Evolutionary conservation across 1,140 invertebrate species (phyloP), one percentile per base, ranked within the genome.

Genomic region (Archivesica marissinica): DNA sequence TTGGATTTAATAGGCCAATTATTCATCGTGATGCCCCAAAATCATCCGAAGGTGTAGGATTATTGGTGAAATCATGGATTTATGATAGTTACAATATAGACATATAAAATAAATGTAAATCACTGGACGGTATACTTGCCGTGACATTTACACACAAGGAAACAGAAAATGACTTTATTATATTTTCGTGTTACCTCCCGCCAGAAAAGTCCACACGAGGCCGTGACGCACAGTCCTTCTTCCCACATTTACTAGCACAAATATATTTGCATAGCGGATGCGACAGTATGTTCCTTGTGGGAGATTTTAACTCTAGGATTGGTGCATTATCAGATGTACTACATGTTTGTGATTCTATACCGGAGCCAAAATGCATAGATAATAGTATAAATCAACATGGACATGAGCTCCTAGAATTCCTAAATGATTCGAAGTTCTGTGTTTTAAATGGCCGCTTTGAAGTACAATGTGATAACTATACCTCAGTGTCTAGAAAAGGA

Each of bases 141-240:
- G 17, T 88, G 9, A 66, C 77, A 54, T 83, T 78, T 30, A 59
- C 56, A n/a, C 61, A 76, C 47, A 66, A 74, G 44, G 2, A 23
- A 25, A 77, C 59, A 2, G 72, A 86, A 11, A 41, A 50, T 56
- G 70, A 70, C 17, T 88, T 86, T 82, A 52, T 78, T 1, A 25
- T 88, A 25, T 88, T 79, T 61, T 56, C 56, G 4, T 85, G 75
- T 59, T 88, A 85, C n/a, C 61, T 88, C 17, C 68, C 81, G 9
- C 86, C 86, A 1, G 86, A 87, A 76, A 80, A 85, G n/a, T 87
- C 86, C n/a, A 44, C 30, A 0, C 13, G 83, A 30, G 77, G 82
- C 39, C 77, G 86, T 0, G 82, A 85, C 25, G 86, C 77, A 3
- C 61, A 77, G 50, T 3, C 20, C 3, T 85, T 81, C 41, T 68